phyloP scores from a whole-genome alignment of 2,888 invertebrate genomes.

The Gibbula magus region DNA sequence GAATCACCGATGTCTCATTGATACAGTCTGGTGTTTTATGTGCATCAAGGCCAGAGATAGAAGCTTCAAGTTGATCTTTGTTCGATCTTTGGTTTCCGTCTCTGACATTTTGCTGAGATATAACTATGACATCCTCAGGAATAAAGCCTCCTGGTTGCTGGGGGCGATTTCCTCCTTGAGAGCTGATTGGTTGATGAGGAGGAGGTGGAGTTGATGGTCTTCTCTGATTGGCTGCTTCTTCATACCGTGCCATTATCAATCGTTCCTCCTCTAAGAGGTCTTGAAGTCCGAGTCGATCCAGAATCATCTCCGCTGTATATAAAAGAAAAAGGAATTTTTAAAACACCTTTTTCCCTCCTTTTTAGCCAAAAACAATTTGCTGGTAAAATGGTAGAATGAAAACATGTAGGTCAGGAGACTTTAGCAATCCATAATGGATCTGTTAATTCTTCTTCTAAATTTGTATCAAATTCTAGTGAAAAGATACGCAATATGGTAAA shows the following conservation, averaged over 20 bases:
- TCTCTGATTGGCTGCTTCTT: background rate
- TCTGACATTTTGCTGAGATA: too few relatives aligned
- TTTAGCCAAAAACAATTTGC: too few relatives aligned
- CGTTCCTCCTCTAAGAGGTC: constrained; percentile 59
- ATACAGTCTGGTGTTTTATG: background rate
- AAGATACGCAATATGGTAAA: too few relatives aligned
- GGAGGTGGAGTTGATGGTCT: background rate
- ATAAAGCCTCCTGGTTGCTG: background rate
- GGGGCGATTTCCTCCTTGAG: background rate
- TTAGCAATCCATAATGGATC: too few relatives aligned
- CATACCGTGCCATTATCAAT: constrained; percentile 8
- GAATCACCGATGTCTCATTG: background rate
- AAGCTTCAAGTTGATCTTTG: too few relatives aligned
- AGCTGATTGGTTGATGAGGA: background rate
- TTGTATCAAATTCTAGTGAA: too few relatives aligned
- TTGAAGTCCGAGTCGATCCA: constrained; percentile 59
- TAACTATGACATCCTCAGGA: too few relatives aligned
- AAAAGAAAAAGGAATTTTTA: constrained; percentile 17
- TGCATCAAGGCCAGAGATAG: background rate
- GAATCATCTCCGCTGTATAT: constrained; percentile 65
- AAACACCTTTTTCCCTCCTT: background rate
- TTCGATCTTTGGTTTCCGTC: too few relatives aligned
- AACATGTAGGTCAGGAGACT: too few relatives aligned
- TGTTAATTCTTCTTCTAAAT: too few relatives aligned
- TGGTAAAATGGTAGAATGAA: too few relatives aligned